Conservation (phyloP, 2,888 invertebrate species). For the Ditula angustiorana region DNA sequence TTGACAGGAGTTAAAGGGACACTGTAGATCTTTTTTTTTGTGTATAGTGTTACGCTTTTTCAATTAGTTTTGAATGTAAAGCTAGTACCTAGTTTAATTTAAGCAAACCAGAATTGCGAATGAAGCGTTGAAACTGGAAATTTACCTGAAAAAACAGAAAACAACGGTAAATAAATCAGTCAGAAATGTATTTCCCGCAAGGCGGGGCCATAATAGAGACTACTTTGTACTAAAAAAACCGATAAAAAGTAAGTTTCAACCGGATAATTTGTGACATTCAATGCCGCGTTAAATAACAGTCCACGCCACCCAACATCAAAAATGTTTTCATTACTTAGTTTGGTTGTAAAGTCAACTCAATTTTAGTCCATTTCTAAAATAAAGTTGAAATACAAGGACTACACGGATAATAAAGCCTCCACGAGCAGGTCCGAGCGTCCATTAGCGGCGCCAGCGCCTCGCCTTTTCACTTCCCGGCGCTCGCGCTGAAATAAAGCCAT, state of each 20-base stretch:
- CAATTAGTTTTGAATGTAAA: too few relatives aligned
- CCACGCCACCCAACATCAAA: neutral
- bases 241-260: neutral
- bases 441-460: conserved; percentile 27
- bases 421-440: conserved; percentile 28
- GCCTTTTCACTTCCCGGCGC: conserved; percentile 40
- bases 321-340: neutral
- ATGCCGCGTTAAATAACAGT: neutral
- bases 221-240: neutral
- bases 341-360: neutral
- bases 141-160: conserved; percentile 32
- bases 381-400: conserved; percentile 13
- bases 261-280: neutral
- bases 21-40: too few relatives aligned
- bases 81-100: too few relatives aligned
- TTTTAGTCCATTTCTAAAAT: neutral
- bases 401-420: conserved; percentile 27
- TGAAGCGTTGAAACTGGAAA: neutral
- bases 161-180: conserved; percentile 7
- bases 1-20: too few relatives aligned
- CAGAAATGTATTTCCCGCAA: neutral
- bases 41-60: too few relatives aligned
- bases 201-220: neutral
- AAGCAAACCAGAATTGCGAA: neutral
- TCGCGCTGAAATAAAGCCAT: conserved; percentile 31